A percentile compares a stretch with the other conserved stretches of the same genome.
Evolutionary conservation across 2,113 vertebrate species (phyloP).

Genomic region (Anhinga rufa): DNA sequence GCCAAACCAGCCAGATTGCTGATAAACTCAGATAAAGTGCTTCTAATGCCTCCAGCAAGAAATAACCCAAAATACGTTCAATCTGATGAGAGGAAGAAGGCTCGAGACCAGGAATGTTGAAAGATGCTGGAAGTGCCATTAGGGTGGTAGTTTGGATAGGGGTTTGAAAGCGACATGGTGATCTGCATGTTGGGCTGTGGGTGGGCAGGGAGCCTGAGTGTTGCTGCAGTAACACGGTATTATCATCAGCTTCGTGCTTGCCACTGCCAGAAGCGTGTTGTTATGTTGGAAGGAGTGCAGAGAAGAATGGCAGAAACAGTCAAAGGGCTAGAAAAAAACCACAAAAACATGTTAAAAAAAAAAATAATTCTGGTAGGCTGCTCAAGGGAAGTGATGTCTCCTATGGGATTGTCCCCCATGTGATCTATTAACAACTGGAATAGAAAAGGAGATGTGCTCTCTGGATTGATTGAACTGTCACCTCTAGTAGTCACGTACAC

Average conservation of each 20-base stretch:
- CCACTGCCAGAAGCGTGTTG: neutral
- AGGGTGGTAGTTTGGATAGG: neutral
- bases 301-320: neutral
- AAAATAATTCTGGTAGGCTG: neutral
- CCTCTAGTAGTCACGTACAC: neutral
- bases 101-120: neutral
- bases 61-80: neutral
- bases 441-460: neutral
- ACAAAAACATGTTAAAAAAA: neutral
- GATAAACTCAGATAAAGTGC: neutral
- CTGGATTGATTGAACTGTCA: neutral
- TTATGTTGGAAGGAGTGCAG: neutral
- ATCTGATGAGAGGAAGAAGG: neutral
- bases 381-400: neutral
- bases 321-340: neutral
- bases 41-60: slow-evolving; percentile 21
- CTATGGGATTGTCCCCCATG: neutral
- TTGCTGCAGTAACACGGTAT: neutral
- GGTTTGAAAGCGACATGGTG: neutral
- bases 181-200: neutral
- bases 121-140: neutral
- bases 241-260: neutral
- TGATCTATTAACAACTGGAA: neutral
- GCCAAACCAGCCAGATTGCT: neutral
- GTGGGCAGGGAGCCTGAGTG: neutral